Evolutionary conservation across 2,113 vertebrate genomes (phyloP), one percentile per base, ranked within the genome.

Genomic region (Albula goreensis): DNA sequence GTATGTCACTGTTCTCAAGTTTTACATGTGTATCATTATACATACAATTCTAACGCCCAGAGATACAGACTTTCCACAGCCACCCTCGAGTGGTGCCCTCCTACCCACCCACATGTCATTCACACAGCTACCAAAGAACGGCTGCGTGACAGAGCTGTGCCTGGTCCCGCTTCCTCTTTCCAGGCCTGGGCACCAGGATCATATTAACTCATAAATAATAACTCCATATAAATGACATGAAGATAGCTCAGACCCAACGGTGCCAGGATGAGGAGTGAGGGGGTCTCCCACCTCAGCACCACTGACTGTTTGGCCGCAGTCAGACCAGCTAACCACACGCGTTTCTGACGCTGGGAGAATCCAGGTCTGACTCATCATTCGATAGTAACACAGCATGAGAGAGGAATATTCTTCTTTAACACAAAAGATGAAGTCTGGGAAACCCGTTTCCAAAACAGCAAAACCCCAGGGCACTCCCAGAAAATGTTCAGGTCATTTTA

Each of bases 41-140:
- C 53, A 56, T 12, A 56, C 53, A 56, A 56, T 56, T 56, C 53
- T 10, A 10, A 0, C 89, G 17, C 89, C 89, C 85, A 50, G 31
- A 60, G n/a, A 50, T 51, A 11, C 13, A 90, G 88, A 90, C 87
- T 78, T 15, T 90, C 92, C 80, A 90, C 91, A 15, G 31, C 31
- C 31, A 41, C 31, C 31, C 31, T 41, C 31, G 31, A 41, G 31
- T 41, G 31, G 31, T 41, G 31, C 31, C 31, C 31, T 41, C 31
- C 31, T 41, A 41, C 31, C 31, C 31, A 41, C 31, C 31, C 31
- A 41, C 31, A 41, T 41, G 31, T 41, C 31, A 41, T 41, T 41
- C 31, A 41, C 31, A 41, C 31, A 41, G 31, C 31, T 41, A 41
- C 31, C 31, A 41, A 41, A 41, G 31, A 41, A 41, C 31, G 31